phyloP scores from a whole-genome alignment of 2,888 invertebrate species.

The Coecobrya sp. region DNA sequence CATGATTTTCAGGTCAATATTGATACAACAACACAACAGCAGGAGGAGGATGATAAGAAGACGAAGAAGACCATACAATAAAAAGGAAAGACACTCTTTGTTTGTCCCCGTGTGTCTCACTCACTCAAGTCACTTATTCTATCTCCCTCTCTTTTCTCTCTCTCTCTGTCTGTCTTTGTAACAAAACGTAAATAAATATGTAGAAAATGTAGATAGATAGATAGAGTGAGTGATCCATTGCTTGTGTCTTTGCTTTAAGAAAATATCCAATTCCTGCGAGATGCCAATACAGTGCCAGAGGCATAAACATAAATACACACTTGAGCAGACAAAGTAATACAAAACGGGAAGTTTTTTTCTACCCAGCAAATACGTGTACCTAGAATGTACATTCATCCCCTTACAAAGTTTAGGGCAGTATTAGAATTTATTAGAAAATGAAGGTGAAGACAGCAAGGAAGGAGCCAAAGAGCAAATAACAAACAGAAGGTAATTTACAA shows the following conservation, averaged over 20 bases:
- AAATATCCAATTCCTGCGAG: slow-evolving; percentile 40
- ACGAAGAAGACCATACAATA: not conserved
- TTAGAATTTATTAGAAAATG: slow-evolving; percentile 19
- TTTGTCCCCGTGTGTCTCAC: slow-evolving; percentile 55
- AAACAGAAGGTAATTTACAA: not conserved
- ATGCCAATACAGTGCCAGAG: not conserved
- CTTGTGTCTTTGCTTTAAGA: slow-evolving; percentile 20
- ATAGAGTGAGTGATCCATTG: slow-evolving; percentile 48
- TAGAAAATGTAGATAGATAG: slow-evolving; percentile 39
- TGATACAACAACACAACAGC: slow-evolving; percentile 81
- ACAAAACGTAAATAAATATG: slow-evolving; percentile 61
- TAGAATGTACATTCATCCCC: not conserved
- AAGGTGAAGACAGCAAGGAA: not conserved
- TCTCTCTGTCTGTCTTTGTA: slow-evolving; percentile 15
- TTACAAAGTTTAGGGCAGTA: not conserved
- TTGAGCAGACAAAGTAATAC: slow-evolving; percentile 32
- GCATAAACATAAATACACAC: slow-evolving; percentile 18
- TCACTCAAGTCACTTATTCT: slow-evolving; percentile 31
- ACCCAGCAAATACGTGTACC: not conserved
- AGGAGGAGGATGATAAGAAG: slow-evolving; percentile 13
- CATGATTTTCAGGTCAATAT: slow-evolving; percentile 86
- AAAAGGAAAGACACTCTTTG: not conserved
- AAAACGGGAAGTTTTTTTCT: not conserved
- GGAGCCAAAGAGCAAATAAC: not conserved
- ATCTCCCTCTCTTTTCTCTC: not conserved